Evolutionary conservation across 2,113 vertebrate genomes (phyloP).

Genomic region (Sturnus vulgaris): DNA sequence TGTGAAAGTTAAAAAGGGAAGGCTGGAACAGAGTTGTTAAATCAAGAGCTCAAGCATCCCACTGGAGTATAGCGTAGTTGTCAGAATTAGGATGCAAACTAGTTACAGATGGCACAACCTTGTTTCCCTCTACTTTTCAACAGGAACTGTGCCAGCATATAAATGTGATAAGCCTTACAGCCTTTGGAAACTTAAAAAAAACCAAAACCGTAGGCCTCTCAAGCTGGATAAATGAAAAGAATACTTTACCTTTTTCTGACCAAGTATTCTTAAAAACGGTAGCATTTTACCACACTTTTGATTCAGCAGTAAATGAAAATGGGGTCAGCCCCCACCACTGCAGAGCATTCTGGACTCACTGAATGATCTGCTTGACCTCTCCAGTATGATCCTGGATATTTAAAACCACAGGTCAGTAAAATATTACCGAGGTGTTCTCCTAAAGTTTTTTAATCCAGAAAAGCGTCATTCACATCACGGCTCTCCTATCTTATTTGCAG

Average conservation of each 20-base stretch:
- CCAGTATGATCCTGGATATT: background rate
- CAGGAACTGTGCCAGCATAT: background rate
- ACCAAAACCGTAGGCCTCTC: background rate
- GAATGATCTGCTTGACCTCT: background rate
- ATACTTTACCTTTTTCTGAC: background rate
- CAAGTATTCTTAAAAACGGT: background rate
- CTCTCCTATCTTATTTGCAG: background rate
- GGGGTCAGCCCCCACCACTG: background rate
- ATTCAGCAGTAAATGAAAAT: background rate
- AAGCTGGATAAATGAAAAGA: background rate
- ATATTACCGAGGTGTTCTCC: background rate
- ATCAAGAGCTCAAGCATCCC: background rate
- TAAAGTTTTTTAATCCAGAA: background rate
- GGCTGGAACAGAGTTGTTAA: background rate
- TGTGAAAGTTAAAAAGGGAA: background rate
- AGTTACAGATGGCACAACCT: background rate
- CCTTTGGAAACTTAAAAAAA: background rate
- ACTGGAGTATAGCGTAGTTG: background rate
- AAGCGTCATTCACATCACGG: background rate
- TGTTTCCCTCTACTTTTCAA: background rate
- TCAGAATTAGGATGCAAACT: background rate
- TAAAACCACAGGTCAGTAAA: background rate
- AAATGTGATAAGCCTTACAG: background rate
- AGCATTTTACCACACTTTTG: background rate
- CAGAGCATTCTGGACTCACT: background rate